Percentiles rank a stretch among this genome's conserved stretches.
Conservation (phyloP, 2,888 invertebrate species). For the Eilema depressum region DNA sequence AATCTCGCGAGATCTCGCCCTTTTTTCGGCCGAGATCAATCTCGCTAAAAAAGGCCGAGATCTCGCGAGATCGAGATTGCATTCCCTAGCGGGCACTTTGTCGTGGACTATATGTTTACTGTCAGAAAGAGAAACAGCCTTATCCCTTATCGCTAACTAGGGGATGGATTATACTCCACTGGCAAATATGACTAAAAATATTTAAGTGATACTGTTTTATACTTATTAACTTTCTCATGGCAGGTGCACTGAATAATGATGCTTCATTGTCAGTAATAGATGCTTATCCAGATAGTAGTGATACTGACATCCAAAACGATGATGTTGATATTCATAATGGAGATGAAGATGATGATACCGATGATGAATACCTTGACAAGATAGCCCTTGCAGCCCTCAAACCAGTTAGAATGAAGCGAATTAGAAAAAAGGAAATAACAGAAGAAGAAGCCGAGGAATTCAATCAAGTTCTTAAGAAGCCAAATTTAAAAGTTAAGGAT, state of each 20-base stretch:
- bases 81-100: no score
- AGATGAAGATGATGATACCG: slow-evolving; percentile 54
- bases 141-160: no score
- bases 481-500: slow-evolving; percentile 75
- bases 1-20: no score
- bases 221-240: not conserved
- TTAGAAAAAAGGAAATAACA: slow-evolving; percentile 60
- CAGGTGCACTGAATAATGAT: slow-evolving; percentile 68
- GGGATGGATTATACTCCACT: no score
- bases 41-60: no score
- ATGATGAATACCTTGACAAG: slow-evolving; percentile 68
- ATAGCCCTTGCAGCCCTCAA: slow-evolving; percentile 74
- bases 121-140: no score
- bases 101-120: no score
- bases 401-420: slow-evolving; percentile 63
- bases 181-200: no score
- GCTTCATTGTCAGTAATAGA: slow-evolving; percentile 60
- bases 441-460: slow-evolving; percentile 65
- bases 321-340: slow-evolving; percentile 30
- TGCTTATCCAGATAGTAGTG: slow-evolving; percentile 41
- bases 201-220: not conserved
- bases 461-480: slow-evolving; percentile 67
- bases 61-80: no score
- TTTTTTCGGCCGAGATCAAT: no score
- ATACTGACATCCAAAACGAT: slow-evolving; percentile 42